Conservation (phyloP, 2,797 vertebrate species). For the Phataginus tricuspis region DNA sequence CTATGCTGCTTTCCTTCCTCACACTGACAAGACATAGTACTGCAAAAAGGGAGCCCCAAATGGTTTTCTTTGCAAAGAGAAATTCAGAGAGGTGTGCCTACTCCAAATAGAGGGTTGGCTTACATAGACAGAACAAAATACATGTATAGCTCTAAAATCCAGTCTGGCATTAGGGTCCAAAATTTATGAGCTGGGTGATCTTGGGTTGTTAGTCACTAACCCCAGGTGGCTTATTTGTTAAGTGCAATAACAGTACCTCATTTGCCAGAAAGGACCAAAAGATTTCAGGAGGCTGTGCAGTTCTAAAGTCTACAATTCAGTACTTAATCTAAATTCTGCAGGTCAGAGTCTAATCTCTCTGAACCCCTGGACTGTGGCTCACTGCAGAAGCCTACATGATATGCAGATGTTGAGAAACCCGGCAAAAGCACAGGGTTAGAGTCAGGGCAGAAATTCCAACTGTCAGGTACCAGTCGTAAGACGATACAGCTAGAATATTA, state of each 20-base stretch:
- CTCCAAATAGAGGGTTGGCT: slow-evolving; percentile 3
- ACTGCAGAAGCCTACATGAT: neutral
- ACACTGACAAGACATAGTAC: neutral
- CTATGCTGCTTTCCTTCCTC: neutral
- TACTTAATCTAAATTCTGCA: neutral
- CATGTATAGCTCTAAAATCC: slow-evolving; percentile 7
- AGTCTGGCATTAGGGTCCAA: neutral
- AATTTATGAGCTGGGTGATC: slow-evolving; percentile 18
- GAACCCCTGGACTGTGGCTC: neutral
- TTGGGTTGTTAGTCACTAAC: neutral
- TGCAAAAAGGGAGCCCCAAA: neutral
- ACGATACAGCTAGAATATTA: slow-evolving; percentile 69
- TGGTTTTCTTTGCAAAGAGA: neutral
- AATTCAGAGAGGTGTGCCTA: neutral
- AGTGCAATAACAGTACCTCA: slow-evolving; percentile 16
- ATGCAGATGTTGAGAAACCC: neutral
- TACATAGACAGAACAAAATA: neutral
- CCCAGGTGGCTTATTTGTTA: slow-evolving; percentile 14
- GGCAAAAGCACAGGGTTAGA: neutral
- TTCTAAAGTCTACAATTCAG: neutral
- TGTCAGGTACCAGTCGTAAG: slow-evolving; percentile 50
- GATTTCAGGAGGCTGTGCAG: neutral
- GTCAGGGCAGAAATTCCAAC: slow-evolving; percentile 12
- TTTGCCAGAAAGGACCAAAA: slow-evolving; percentile 1
- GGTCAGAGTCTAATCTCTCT: neutral